phyloP scores from a whole-genome alignment of 2,888 invertebrate species.

The Ellobium chinense region DNA sequence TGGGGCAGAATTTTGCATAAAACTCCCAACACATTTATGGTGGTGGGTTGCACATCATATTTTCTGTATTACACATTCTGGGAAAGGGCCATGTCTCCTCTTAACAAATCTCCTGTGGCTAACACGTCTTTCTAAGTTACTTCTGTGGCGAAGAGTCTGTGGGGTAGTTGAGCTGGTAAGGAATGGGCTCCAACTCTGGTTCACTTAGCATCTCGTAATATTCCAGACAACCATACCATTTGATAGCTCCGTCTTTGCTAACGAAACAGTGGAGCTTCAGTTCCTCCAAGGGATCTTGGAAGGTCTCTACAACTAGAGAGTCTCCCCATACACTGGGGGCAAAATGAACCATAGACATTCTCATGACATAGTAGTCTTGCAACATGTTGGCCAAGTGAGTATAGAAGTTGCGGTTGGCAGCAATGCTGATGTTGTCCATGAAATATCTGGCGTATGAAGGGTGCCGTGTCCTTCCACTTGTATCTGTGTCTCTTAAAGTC shows the following conservation, averaged over 20 bases:
- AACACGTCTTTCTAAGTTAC: no score
- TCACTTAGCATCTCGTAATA: slow-evolving; percentile 38
- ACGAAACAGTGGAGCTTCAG: slow-evolving; percentile 48
- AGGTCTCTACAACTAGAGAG: slow-evolving; percentile 47
- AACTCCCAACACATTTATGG: no score
- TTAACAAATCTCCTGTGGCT: no score
- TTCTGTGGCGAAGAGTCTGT: no score
- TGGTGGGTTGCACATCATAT: no score
- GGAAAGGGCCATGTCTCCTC: no score
- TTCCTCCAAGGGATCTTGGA: slow-evolving; percentile 42
- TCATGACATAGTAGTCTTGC: slow-evolving; percentile 36
- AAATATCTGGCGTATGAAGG: slow-evolving; percentile 49
- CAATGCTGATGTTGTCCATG: slow-evolving; percentile 52
- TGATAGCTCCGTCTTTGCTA: slow-evolving; percentile 41
- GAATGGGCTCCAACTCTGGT: slow-evolving; percentile 30
- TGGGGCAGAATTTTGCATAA: no score
- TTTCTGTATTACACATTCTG: no score
- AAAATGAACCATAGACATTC: slow-evolving; percentile 43
- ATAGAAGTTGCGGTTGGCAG: slow-evolving; percentile 47
- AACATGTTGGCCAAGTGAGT: slow-evolving; percentile 31
- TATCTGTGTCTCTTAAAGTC: slow-evolving; percentile 49
- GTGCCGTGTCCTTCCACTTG: slow-evolving; percentile 49
- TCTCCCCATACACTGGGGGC: slow-evolving; percentile 48
- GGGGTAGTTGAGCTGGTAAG: slow-evolving; percentile 32
- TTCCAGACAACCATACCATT: slow-evolving; percentile 52